A percentile compares a stretch with the other conserved stretches of the same genome.
Conservation (phyloP, 2,113 vertebrate species). For the Poicephalus gulielmi region DNA sequence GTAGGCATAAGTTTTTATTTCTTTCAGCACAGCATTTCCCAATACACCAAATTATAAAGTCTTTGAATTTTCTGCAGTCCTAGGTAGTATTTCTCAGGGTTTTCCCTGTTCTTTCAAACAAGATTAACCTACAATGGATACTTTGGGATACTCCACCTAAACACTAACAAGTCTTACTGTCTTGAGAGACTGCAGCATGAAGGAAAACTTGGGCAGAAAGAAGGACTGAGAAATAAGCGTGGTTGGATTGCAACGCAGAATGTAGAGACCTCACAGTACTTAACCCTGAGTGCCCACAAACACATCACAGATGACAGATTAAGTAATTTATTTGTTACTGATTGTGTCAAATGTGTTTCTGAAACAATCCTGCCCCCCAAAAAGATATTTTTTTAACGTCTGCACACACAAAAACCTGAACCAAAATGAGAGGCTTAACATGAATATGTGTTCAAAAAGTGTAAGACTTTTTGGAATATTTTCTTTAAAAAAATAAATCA, state of each 20-base stretch:
- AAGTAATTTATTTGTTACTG: not conserved
- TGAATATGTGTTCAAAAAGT: not conserved
- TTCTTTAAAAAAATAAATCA: not conserved
- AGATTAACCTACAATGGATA: not conserved
- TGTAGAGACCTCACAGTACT: not conserved
- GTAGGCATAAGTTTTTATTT: not conserved
- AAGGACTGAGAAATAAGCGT: not conserved
- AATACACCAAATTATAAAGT: not conserved
- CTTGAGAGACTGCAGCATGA: not conserved
- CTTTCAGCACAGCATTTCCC: not conserved
- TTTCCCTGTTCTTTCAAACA: not conserved
- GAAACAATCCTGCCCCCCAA: not conserved
- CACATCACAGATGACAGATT: not conserved
- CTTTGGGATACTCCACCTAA: not conserved
- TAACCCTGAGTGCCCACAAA: not conserved
- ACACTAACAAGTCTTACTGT: not conserved
- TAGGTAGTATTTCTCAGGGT: not conserved
- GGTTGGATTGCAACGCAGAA: not conserved
- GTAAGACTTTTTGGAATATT: not conserved
- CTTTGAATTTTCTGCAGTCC: not conserved
- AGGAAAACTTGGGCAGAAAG: not conserved
- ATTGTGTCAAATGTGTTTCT: not conserved
- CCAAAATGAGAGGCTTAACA: not conserved
- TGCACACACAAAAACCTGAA: not conserved
- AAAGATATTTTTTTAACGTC: not conserved